Percentiles rank a stretch among this genome's conserved stretches.
These are phyloP conservation scores for Diplazon laetatorius DNA, from an alignment of 2,888 invertebrate species.

Conservation along the genomic window DNA sequence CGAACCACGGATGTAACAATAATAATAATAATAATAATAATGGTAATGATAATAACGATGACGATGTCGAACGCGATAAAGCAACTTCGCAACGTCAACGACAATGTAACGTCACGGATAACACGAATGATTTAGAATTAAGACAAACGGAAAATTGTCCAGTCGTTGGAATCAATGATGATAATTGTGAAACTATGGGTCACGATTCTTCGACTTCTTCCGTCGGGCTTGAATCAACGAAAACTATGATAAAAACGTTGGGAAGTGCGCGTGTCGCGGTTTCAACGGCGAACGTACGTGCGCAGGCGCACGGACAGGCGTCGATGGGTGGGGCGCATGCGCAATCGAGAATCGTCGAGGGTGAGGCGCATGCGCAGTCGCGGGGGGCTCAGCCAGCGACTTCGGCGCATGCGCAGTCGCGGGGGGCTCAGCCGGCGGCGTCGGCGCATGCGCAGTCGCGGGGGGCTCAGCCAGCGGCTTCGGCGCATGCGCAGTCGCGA, in stretches of 20 bases:
- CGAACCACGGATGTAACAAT: too few species aligned
- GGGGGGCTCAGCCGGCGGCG: not conserved
- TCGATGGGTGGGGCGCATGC: not conserved
- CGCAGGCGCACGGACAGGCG: not conserved
- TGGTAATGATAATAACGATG: too few species aligned
- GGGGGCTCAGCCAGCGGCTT: not conserved
- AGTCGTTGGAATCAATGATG: too few species aligned
- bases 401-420: not conserved
- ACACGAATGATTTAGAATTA: not conserved
- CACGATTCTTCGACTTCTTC: not conserved
- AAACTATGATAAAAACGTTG: too few species aligned
- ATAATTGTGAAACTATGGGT: too few species aligned
- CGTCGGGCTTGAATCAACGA: not conserved
- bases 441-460: slow-evolving; percentile 7
- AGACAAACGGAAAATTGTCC: too few species aligned
- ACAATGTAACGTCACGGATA: not conserved
- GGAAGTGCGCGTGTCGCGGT: too few species aligned
- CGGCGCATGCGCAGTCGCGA: slow-evolving; percentile 4
- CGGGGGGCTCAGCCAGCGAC: not conserved
- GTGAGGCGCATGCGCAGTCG: slow-evolving; percentile 1
- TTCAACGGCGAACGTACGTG: not conserved
- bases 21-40: too few species aligned
- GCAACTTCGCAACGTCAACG: not conserved
- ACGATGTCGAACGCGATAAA: too few species aligned
- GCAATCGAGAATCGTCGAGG: not conserved